phyloP scores from a whole-genome alignment of 2,888 invertebrate genomes.

The Ectobius pallidus region DNA sequence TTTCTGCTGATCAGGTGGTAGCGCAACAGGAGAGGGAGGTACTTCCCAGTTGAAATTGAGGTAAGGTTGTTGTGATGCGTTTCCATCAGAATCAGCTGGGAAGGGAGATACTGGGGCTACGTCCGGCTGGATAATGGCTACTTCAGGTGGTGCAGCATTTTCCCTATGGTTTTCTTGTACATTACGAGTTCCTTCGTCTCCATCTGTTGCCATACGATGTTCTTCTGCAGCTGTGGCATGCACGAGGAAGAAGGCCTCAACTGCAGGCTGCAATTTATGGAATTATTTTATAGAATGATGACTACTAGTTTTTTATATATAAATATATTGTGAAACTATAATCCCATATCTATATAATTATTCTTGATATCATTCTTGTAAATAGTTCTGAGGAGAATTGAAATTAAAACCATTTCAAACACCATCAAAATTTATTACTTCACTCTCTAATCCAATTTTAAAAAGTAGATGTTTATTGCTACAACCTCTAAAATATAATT shows the following conservation, averaged over 20 bases:
- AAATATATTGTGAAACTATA: not conserved
- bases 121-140: slow-evolving; percentile 29
- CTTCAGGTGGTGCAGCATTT: slow-evolving; percentile 27
- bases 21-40: slow-evolving; percentile 45
- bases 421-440: too few species aligned
- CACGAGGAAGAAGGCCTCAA: slow-evolving; percentile 89
- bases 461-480: too few species aligned
- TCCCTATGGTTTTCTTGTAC: not conserved
- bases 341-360: not conserved
- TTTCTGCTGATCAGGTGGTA: slow-evolving; percentile 72
- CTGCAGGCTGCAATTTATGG: slow-evolving; percentile 72
- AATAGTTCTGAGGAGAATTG: too few species aligned
- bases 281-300: too few species aligned
- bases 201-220: slow-evolving; percentile 8
- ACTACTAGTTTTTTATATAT: not conserved
- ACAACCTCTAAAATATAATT: too few species aligned
- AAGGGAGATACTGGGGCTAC: slow-evolving; percentile 43
- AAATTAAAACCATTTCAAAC: too few species aligned
- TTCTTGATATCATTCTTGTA: too few species aligned
- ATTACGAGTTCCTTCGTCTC: not conserved
- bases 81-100: slow-evolving; percentile 47
- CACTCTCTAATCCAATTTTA: too few species aligned
- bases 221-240: slow-evolving; percentile 67
- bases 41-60: slow-evolving; percentile 42
- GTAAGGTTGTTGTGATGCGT: slow-evolving; percentile 38